Percentiles rank a stretch among this genome's conserved stretches.
phyloP scores from a whole-genome alignment of 2,888 invertebrate species.

The Diarsia brunnea region DNA sequence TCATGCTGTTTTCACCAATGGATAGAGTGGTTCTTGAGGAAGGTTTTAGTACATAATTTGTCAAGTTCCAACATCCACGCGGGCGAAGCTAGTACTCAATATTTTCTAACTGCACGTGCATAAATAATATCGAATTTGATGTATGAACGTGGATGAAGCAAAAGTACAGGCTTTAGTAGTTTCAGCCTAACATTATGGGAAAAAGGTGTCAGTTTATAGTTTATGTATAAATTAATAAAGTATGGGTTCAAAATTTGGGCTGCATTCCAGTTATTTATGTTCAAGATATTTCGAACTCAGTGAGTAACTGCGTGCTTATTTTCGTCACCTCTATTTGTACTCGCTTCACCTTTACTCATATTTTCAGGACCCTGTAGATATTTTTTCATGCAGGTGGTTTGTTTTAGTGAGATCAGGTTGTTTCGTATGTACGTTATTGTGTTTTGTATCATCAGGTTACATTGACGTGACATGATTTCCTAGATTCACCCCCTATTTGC shows the following conservation, averaged over 20 bases:
- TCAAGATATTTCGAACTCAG: constrained; percentile 2
- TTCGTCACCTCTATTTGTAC: constrained; percentile 1
- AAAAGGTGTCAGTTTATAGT: not conserved
- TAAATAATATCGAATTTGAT: not conserved
- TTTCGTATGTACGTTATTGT: not conserved
- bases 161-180: not conserved
- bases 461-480: no score
- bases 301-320: constrained; percentile 2
- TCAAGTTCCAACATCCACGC: no score
- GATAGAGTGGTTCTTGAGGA: no score
- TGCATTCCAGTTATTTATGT: constrained; percentile 23
- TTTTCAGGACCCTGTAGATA: not conserved
- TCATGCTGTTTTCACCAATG: no score
- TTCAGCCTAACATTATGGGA: not conserved
- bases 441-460: not conserved
- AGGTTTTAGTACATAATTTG: no score
- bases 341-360: not conserved
- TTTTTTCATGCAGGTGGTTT: not conserved
- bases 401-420: not conserved
- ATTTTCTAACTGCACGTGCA: no score
- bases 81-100: no score
- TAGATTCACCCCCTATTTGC: not conserved
- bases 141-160: no score
- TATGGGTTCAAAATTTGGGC: not conserved
- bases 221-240: not conserved